Base-by-base conservation (phyloP, 2,113 vertebrate species). In the Callaeas wilsoni region DNA sequence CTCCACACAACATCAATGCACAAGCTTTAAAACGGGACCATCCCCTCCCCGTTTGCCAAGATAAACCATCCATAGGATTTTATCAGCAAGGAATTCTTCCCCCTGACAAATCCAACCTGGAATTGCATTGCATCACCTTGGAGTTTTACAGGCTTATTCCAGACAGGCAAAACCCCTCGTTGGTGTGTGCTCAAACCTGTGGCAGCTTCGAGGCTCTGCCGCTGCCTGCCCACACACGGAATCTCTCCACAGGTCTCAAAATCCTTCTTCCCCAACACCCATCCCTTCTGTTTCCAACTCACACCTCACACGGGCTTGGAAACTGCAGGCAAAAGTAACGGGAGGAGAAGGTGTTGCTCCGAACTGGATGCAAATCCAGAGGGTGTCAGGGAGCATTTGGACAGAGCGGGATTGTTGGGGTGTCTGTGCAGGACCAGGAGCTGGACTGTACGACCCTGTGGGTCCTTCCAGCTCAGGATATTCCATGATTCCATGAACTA, bases 21-120 rank as follows among this genome's bases (percentile, higher is more conserved):
- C 2, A 1, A 13, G 29, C 22, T 41, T 44, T 23, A 29, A 63
- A 39, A 33, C 0, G 0, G 7, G 35, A 41, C 53, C 35, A 12
- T 21, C 7, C 7, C 17, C 35, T 46, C 17, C 3, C 2, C 3
- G 5, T 21, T 22, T 25, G 17, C 52, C 62, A 32, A n/a, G 22
- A 39, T 1, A 37, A 1, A 16, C 19, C 3, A 8, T 9, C 46
- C 50, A 0, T 0, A 33, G 42, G 71, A 13, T 53, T 74, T 57
- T 10, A 75, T 18, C 59, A 65, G 29, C 21, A 35, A 59, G 41
- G 39, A 60, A n/a, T 32, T 33, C 37, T 41, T 65, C 21, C 27
- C 46, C 25, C 46, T n/a, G 56, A 32, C 21, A 55, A 56, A 15
- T 1, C 13, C 2, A 44, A 16, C 4, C 22, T 25, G 22, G 60